A percentile compares a stretch with the other conserved stretches of the same genome.
These are phyloP conservation scores for Crepidodera aurea DNA, from an alignment of 2,888 invertebrate species.

Conservation along the genomic window DNA sequence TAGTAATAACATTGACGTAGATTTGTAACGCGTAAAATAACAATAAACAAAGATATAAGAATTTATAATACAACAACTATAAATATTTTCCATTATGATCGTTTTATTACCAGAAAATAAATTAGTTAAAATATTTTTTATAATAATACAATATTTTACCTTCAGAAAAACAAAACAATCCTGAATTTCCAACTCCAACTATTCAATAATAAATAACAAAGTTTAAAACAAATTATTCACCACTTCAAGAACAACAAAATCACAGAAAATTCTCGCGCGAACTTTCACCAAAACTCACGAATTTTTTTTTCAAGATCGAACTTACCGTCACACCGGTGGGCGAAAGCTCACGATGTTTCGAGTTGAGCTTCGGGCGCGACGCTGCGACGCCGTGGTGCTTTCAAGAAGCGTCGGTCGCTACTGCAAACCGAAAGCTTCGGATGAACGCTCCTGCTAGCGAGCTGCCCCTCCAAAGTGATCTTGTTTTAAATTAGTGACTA, in stretches of 20 bases:
- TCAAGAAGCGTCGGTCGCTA: slow-evolving; percentile 15
- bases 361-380: not conserved
- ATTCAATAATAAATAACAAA: not conserved
- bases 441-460: slow-evolving; percentile 19
- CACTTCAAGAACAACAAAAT: not conserved
- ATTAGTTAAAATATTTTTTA: no score
- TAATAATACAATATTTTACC: no score
- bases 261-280: not conserved
- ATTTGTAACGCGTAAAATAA: not conserved
- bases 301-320: not conserved
- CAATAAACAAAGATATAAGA: no score
- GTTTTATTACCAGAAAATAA: no score
- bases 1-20: no score
- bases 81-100: no score
- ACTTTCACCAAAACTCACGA: not conserved
- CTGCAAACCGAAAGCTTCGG: slow-evolving; percentile 20
- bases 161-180: no score
- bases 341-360: slow-evolving; percentile 4
- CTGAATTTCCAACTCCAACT: no score
- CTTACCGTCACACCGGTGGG: not conserved
- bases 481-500: slow-evolving; percentile 32
- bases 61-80: no score
- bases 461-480: slow-evolving; percentile 34
- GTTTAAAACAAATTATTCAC: not conserved
- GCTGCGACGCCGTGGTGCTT: slow-evolving; percentile 4